Conservation (phyloP, 2,888 invertebrate species). For the Stenotaenia linearis region DNA sequence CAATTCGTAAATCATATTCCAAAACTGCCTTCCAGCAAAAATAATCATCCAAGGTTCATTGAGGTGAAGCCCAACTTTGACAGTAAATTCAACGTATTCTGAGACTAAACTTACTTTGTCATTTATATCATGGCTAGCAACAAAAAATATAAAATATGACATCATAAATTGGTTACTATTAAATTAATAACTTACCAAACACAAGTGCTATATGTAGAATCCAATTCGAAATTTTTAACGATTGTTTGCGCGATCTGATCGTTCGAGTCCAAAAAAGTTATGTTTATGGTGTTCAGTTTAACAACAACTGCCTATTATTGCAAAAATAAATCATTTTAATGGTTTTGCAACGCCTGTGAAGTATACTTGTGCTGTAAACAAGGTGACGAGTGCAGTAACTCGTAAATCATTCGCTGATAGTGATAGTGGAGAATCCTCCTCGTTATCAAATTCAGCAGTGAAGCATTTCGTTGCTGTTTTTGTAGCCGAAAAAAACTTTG, state of each 20-base stretch:
- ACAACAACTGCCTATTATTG: background rate
- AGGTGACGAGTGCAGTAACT: background rate
- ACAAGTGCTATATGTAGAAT: background rate
- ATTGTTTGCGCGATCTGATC: background rate
- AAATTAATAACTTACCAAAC: background rate
- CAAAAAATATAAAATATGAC: background rate
- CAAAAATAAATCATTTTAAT: background rate
- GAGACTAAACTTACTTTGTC: background rate
- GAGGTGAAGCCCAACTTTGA: background rate
- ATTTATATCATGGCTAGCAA: background rate
- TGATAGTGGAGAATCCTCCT: background rate
- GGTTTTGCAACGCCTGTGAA: background rate
- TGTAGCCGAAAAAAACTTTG: background rate
- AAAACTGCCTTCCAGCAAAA: background rate
- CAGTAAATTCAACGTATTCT: background rate
- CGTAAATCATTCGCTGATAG: background rate
- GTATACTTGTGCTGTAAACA: background rate
- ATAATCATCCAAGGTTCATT: background rate
- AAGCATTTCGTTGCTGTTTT: background rate
- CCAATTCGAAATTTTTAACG: background rate
- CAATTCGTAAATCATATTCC: background rate
- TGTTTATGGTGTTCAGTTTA: background rate
- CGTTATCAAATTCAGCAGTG: background rate
- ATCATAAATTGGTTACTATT: background rate
- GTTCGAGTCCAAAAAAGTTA: background rate